These are phyloP conservation scores for Urosaurus nigricauda DNA, from an alignment of 2,797 vertebrate genomes.

Conservation along the genomic window DNA sequence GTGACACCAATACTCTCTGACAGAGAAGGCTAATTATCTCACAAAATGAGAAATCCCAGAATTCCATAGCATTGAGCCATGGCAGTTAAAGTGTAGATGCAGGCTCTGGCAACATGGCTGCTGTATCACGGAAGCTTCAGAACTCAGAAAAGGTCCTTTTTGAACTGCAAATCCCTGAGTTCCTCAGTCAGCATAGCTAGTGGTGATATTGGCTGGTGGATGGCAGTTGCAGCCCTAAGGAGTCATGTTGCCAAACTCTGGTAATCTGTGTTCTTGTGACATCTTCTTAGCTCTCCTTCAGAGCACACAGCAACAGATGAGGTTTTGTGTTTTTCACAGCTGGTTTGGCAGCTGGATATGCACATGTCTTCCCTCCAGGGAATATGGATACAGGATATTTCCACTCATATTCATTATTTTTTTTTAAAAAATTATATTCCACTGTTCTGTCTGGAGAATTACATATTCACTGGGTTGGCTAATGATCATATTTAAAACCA, in stretches of 20 bases:
- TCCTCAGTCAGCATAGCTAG: too few relatives aligned
- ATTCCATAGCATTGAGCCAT: too few relatives aligned
- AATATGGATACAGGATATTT: background rate
- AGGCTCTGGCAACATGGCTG: too few relatives aligned
- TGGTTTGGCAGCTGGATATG: background rate
- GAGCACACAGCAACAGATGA: background rate
- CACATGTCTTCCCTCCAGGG: too few relatives aligned
- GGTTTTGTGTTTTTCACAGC: background rate
- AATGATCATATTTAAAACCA: conserved; percentile 4
- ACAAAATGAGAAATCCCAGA: too few relatives aligned
- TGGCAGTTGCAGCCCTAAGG: too few relatives aligned
- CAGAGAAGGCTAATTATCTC: too few relatives aligned
- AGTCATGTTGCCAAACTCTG: too few relatives aligned
- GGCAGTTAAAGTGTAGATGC: too few relatives aligned
- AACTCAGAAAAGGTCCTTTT: background rate
- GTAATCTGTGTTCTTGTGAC: background rate
- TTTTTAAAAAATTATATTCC: background rate
- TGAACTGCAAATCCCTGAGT: background rate
- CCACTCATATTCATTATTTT: background rate
- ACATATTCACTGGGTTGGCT: background rate
- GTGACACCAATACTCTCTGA: too few relatives aligned
- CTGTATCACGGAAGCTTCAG: too few relatives aligned
- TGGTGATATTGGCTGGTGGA: too few relatives aligned
- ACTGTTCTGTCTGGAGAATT: background rate
- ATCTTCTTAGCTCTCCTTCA: background rate